A percentile compares a stretch with the other conserved stretches of the same genome.
Evolutionary conservation across 2,797 vertebrate species (phyloP).

Genomic region (Accipiter minullus): DNA sequence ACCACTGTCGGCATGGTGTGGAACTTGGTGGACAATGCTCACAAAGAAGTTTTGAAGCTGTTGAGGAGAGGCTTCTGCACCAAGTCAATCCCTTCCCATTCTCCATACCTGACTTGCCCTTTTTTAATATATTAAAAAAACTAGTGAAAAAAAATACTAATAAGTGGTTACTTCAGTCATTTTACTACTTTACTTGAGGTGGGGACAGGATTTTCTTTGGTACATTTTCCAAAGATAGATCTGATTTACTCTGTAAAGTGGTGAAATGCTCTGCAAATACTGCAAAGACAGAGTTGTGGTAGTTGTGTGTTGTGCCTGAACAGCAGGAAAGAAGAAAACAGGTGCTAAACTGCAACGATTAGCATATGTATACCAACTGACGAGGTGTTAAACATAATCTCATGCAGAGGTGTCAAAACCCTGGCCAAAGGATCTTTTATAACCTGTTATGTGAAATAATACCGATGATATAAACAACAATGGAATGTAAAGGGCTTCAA

Average conservation of each 20-base stretch:
- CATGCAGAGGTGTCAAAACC: slow-evolving; percentile 64
- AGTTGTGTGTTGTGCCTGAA: slow-evolving; percentile 15
- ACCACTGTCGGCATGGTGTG: neutral
- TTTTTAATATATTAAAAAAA: neutral
- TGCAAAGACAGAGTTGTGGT: neutral
- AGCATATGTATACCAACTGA: slow-evolving; percentile 53
- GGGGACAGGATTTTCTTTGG: neutral
- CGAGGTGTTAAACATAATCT: slow-evolving; percentile 56
- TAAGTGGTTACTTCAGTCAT: neutral
- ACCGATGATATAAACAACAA: neutral
- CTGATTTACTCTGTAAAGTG: neutral
- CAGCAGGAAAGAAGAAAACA: slow-evolving; percentile 63
- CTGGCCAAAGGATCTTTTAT: slow-evolving; percentile 18
- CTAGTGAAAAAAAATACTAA: neutral
- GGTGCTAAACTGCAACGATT: slow-evolving; percentile 61
- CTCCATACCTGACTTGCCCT: neutral
- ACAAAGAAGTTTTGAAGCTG: neutral
- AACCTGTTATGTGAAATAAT: neutral
- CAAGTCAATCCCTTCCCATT: neutral
- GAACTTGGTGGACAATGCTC: neutral
- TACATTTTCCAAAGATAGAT: neutral
- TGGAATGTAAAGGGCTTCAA: neutral
- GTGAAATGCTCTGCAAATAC: neutral
- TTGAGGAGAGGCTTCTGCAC: neutral
- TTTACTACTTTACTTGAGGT: neutral